phyloP scores from a whole-genome alignment of 2,888 invertebrate species.

The Dasysyrphus albostriatus region DNA sequence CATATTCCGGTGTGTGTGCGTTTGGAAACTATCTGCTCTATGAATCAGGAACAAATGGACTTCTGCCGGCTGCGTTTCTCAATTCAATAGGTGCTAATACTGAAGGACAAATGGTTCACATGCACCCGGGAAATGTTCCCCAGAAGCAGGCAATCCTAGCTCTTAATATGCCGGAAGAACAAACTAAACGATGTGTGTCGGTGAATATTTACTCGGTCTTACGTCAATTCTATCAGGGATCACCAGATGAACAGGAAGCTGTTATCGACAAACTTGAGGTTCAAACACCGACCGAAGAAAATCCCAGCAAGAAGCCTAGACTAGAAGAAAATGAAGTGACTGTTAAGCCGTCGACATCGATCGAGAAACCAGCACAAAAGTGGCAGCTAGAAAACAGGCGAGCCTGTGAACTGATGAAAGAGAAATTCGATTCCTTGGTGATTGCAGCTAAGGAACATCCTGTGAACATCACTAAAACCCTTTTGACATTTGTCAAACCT shows the following conservation, averaged over 20 bases:
- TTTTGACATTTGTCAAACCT: constrained; percentile 91
- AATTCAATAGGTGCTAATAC: constrained; percentile 89
- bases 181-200: constrained; percentile 88
- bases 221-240: constrained; percentile 88
- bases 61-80: constrained; percentile 92
- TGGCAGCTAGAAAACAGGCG: constrained; percentile 89
- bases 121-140: constrained; percentile 92
- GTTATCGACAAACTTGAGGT: constrained; percentile 35
- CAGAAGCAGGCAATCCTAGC: constrained; percentile 91
- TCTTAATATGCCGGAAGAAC: constrained; percentile 91
- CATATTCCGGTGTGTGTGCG: constrained; percentile 91
- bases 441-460: constrained; percentile 95
- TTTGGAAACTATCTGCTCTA: constrained; percentile 92
- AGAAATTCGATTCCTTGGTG: constrained; percentile 90
- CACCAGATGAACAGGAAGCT: constrained; percentile 62
- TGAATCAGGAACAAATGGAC: constrained; percentile 94
- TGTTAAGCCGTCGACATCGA: constrained; percentile 26
- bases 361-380: constrained; percentile 81
- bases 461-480: constrained; percentile 89
- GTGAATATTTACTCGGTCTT: constrained; percentile 91
- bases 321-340: constrained; percentile 79
- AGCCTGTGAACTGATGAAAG: constrained; percentile 87
- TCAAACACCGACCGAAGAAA: constrained; percentile 73
- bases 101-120: constrained; percentile 88
- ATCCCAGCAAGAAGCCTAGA: constrained; percentile 80